Base-by-base conservation (phyloP, 2,797 vertebrate species). In the Aselliscus stoliczkanus region DNA sequence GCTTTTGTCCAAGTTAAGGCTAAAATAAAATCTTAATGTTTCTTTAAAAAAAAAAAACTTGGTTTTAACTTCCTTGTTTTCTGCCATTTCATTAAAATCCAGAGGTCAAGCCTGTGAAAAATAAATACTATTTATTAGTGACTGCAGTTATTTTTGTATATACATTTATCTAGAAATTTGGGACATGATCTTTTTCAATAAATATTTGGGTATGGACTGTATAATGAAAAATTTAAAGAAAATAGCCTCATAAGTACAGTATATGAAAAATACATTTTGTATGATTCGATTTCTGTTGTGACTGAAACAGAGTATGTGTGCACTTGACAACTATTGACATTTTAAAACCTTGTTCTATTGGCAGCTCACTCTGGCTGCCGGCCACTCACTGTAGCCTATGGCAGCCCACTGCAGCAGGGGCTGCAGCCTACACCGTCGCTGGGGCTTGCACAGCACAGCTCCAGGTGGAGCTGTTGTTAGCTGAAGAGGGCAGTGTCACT, bases 41-140 rank as follows among this genome's bases (percentile, higher is more conserved):
- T 88, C 94, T 97, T 83, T 76, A 86, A 2, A 88, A 84, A 93
- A 62, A 86, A 3, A 88, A 80, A 93, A 62, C 60, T 94, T 95
- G 50, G 80, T 96, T 96, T 88, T 37, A 47, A 79, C 88, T 97
- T 96, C 84, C 65, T 95, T 96, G 73, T 96, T 97, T 96, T 96
- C 73, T 97, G 39, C 39, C 52, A 77, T 96, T 95, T 93, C 52
- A 69, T 96, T 93, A 93, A 96, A 96, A 93, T 9, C 60, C 69
- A 93, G 62, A 96, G 79, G 90, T 94, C 72, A 94, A 92, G 10
- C 34, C 58, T 95, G 70, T 93, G 50, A 58, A 90, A 94, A 95
- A 88, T 80, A 95, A 81, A 84, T 64, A 89, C 34, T 73, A 9
- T 52, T 76, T 85, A 85, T 73, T 83, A 93, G 25, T 44, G 14